phyloP scores from a whole-genome alignment of 2,113 vertebrate genomes.

The Limanda limanda region DNA sequence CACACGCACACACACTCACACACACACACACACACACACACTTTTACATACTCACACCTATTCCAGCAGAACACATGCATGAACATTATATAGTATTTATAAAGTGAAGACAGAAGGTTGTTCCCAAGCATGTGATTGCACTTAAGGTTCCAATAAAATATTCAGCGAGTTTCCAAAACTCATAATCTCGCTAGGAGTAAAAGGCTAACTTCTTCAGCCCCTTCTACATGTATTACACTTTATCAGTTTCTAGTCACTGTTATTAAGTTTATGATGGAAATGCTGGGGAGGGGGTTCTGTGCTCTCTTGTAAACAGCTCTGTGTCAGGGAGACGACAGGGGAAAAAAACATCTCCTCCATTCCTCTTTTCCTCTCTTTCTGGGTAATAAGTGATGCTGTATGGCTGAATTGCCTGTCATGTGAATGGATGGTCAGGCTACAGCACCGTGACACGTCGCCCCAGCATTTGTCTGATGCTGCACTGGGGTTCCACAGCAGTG shows the following conservation, averaged over 20 bases:
- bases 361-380: slow-evolving; percentile 19
- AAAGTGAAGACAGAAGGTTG: slow-evolving; percentile 22
- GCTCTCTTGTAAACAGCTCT: not conserved
- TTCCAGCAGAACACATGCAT: slow-evolving; percentile 24
- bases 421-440: slow-evolving; percentile 55
- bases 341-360: not conserved
- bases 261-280: not conserved
- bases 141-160: slow-evolving; percentile 46
- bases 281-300: not conserved
- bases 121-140: slow-evolving; percentile 34
- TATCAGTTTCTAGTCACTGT: not conserved
- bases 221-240: not conserved
- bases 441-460: slow-evolving; percentile 18
- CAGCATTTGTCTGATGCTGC: slow-evolving; percentile 46
- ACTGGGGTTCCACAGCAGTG: slow-evolving; percentile 32
- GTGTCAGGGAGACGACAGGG: not conserved
- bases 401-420: slow-evolving; percentile 54
- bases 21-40: slow-evolving; percentile 17
- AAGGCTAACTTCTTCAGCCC: not conserved
- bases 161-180: slow-evolving; percentile 36
- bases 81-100: slow-evolving; percentile 65
- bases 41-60: slow-evolving; percentile 1
- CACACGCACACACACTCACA: slow-evolving; percentile 18
- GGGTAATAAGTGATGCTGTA: slow-evolving; percentile 48
- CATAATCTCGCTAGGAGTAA: not conserved